A percentile compares a stretch with the other conserved stretches of the same genome.
phyloP scores from a whole-genome alignment of 2,113 vertebrate species.

The Syngnathus typhle region DNA sequence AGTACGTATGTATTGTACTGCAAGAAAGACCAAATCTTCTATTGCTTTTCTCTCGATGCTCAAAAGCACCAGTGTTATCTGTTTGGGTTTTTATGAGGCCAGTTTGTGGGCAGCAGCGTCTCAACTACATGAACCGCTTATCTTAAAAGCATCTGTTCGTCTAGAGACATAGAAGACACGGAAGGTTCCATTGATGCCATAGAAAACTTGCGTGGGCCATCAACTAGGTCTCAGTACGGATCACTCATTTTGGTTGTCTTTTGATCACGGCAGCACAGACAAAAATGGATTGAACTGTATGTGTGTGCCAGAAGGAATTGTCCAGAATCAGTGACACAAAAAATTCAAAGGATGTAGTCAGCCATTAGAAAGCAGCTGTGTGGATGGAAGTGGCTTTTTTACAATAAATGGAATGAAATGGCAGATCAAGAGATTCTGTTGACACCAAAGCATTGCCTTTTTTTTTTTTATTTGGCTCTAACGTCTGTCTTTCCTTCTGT shows the following conservation, averaged over 20 bases:
- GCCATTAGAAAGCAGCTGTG: background rate
- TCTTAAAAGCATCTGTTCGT: conserved; percentile 59
- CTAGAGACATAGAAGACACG: conserved; percentile 21
- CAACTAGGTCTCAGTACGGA: background rate
- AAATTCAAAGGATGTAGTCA: background rate
- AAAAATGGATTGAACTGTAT: background rate
- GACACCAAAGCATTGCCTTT: background rate
- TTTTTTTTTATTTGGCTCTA: conserved; percentile 38
- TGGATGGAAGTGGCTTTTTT: background rate
- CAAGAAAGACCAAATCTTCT: conserved; percentile 30
- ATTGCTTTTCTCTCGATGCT: conserved; percentile 25
- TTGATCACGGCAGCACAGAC: no score
- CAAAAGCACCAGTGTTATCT: conserved; percentile 42
- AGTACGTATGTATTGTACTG: background rate
- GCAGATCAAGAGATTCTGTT: background rate
- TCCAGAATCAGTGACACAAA: no score
- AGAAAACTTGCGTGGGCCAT: background rate
- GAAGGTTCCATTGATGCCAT: conserved; percentile 26
- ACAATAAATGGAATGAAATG: background rate
- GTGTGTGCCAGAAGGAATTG: no score
- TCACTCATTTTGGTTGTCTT: no score
- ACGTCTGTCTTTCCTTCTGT: conserved; percentile 66
- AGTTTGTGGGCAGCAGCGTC: conserved; percentile 46
- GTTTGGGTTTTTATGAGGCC: conserved; percentile 43
- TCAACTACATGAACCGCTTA: conserved; percentile 14